Base-by-base conservation (phyloP, 2,888 invertebrate species). In the Pseudolycoriella hygida region DNA sequence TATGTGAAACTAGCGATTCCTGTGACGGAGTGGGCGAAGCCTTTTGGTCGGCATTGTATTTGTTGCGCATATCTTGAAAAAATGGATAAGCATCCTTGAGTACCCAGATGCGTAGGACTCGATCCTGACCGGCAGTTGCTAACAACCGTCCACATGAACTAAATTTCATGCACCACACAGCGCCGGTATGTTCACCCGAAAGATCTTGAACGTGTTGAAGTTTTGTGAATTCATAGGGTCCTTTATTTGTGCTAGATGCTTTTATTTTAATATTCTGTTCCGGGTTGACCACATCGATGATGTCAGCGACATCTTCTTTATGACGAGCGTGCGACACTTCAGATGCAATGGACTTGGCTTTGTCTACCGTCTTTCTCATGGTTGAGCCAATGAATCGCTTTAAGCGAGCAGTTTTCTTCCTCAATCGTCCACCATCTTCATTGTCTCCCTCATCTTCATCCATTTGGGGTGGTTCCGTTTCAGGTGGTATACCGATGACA, bases 81-180 rank as follows among this genome's bases (percentile, higher is more conserved):
- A 89, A 88, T 46, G 80, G 76, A 60, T 80, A 82, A 4, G 93
- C 88, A 62, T 89, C 89, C 51, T 86, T 74, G 0, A 94, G 71
- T 45, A 96, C 90, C 97, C 97, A 98, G 51, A 98, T 84, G 40
- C 96, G 72, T 47, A 98, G 70, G 50, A 93, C 78, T 53, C 84
- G 79, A 69, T 98, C 97, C 69, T 97, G 94, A 0, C 97, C 97
- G 45, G 96, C 97, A 1, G 96, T 96, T 19, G 97, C 97, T 55
- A 98, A 67, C 49, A 98, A 70, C 12, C 93, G 73, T 0, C 96
- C 96, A 68, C 96, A 97, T 46, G 83, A 84, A 46, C 93, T 94
- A 66, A 96, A 97, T 67, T 93, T 93, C 85, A 97, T 93, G 59
- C 93, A 93, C 97, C 97, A 98, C 53, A 98, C 89, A 2, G 97